phyloP scores from a whole-genome alignment of 2,797 vertebrate species.

The Gobionotothen gibberifrons region DNA sequence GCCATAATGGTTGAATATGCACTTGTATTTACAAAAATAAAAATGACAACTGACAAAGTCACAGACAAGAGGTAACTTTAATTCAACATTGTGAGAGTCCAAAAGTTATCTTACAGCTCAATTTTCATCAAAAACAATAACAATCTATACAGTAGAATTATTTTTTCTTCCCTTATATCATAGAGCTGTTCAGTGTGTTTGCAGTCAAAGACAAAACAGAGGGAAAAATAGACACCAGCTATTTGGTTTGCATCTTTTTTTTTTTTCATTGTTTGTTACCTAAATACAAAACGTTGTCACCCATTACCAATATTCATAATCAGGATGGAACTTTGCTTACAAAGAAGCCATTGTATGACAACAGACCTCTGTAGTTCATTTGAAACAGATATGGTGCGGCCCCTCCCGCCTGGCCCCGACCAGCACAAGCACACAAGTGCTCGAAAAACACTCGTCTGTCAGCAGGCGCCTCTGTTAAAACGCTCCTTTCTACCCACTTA shows the following conservation, averaged over 20 bases:
- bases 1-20: no score
- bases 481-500: conserved; percentile 71
- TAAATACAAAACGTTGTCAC: conserved; percentile 82
- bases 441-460: conserved; percentile 78
- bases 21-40: conserved; percentile 40
- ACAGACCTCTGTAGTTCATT: conserved; percentile 81
- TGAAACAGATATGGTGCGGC: conserved; percentile 77
- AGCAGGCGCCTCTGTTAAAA: conserved; percentile 80
- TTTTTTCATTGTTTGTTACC: conserved; percentile 74
- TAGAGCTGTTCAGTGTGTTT: conserved; percentile 98
- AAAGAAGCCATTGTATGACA: conserved; percentile 83
- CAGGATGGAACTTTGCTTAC: conserved; percentile 75
- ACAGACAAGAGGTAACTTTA: conserved; percentile 99
- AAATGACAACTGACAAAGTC: conserved; percentile 81
- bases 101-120: conserved; percentile 99
- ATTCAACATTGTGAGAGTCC: conserved; percentile 99
- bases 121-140: conserved; percentile 98
- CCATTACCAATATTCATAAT: conserved; percentile 78
- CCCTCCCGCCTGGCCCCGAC: conserved; percentile 59
- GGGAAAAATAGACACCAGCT: conserved; percentile 84
- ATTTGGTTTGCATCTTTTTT: conserved; percentile 83
- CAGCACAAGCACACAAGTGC: conserved; percentile 71
- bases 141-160: conserved; percentile 98
- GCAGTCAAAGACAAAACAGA: conserved; percentile 87
- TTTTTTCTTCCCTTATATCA: conserved; percentile 87